Evolutionary conservation across 1,140 invertebrate species (phyloP).

Genomic region (Gryllus bimaculatus): DNA sequence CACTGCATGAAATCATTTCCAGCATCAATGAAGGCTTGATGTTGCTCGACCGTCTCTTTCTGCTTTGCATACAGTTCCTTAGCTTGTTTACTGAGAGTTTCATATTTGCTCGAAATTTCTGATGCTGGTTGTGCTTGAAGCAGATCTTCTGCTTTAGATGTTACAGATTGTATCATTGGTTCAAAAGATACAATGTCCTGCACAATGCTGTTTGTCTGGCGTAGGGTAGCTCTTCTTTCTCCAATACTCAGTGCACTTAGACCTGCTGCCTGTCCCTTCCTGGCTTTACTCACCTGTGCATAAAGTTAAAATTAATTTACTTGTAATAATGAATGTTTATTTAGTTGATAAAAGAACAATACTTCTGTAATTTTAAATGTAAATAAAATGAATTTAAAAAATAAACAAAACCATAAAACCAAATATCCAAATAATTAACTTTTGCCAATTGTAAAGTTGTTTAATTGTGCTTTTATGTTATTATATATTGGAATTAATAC

Average conservation of each 20-base stretch:
- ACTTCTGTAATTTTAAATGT: too few relatives aligned
- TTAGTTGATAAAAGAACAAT: not conserved
- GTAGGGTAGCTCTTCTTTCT: conserved; percentile 77
- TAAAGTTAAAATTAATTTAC: too few relatives aligned
- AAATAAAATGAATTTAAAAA: too few relatives aligned
- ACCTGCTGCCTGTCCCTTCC: conserved; percentile 41
- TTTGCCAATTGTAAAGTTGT: too few relatives aligned
- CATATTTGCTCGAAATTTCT: conserved; percentile 83
- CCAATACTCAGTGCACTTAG: conserved; percentile 41
- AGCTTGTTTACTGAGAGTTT: conserved; percentile 79
- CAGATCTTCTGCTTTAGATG: conserved; percentile 80
- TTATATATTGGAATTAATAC: not conserved
- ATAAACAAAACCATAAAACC: too few relatives aligned
- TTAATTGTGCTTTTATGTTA: not conserved
- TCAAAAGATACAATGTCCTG: conserved; percentile 91
- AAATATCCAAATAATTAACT: too few relatives aligned
- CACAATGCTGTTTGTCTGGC: conserved; percentile 85
- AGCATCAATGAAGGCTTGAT: conserved; percentile 81
- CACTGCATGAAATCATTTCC: conserved; percentile 86
- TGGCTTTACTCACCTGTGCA: conserved; percentile 51
- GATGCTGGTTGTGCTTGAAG: conserved; percentile 75
- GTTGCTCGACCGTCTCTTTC: conserved; percentile 80
- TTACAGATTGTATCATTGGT: conserved; percentile 89
- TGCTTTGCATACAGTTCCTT: conserved; percentile 84
- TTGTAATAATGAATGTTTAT: too few relatives aligned